Conservation (phyloP, 2,888 invertebrate genomes). For the Dastarcus helophoroides region DNA sequence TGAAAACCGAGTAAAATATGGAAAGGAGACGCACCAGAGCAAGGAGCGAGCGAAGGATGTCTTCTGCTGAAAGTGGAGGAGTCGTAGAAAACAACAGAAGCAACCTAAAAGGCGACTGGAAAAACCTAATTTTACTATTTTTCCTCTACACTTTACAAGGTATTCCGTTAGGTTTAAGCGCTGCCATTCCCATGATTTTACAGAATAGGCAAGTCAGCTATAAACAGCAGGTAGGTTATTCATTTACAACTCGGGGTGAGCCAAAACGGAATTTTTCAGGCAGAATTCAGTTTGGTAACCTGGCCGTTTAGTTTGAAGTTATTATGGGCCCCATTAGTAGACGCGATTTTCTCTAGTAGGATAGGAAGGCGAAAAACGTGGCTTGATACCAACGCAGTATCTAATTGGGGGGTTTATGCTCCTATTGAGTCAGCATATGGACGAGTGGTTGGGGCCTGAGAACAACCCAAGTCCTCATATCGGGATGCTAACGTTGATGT, state of each 20-base stretch:
- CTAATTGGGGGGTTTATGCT: conserved; percentile 85
- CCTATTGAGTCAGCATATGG: conserved; percentile 62
- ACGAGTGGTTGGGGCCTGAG: conserved; percentile 65
- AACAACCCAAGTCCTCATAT: conserved; percentile 51
- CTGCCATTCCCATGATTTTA: conserved; percentile 90
- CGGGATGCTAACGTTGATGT: conserved; percentile 66
- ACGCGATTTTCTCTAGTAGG: conserved; percentile 70
- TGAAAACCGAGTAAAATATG: no score
- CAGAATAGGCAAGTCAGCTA: conserved; percentile 89
- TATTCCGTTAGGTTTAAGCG: conserved; percentile 86
- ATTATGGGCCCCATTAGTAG: conserved; percentile 97
- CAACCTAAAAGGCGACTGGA: conserved; percentile 51
- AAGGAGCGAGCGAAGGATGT: no score
- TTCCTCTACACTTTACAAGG: conserved; percentile 93
- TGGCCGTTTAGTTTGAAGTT: conserved; percentile 92
- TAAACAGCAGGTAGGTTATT: conserved; percentile 68
- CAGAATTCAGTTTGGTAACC: conserved; percentile 84
- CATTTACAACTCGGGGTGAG: no score
- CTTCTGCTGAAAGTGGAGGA: no score
- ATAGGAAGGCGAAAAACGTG: conserved; percentile 93
- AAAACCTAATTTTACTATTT: conserved; percentile 75
- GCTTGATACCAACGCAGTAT: conserved; percentile 91
- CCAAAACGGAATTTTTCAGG: conserved; percentile 52
- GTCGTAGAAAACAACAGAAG: no score
- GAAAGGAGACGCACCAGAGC: no score